Conservation (phyloP, 2,888 invertebrate species). For the Chironomus riparius region DNA sequence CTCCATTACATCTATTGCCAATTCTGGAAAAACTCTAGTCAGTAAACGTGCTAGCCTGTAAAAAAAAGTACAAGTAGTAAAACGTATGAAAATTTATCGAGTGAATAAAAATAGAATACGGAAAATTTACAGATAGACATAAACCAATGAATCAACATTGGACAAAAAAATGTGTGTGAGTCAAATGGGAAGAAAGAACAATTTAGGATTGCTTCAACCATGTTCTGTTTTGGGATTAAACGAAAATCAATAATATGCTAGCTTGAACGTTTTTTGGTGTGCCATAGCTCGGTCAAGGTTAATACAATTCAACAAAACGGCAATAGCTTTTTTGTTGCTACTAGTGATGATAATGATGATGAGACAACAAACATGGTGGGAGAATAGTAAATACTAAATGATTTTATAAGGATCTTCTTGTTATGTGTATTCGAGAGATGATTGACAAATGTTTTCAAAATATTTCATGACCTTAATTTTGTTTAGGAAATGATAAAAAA, state of each 20-base stretch:
- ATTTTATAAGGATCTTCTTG: no score
- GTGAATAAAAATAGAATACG: no score
- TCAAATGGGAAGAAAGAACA: no score
- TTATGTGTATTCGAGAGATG: no score
- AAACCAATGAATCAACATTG: not conserved
- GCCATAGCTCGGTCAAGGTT: not conserved
- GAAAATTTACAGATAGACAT: no score
- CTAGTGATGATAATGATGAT: no score
- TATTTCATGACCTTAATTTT: no score
- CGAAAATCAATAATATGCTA: not conserved
- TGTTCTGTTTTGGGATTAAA: not conserved
- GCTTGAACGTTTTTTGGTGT: not conserved
- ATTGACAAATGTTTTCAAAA: no score
- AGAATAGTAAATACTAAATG: no score
- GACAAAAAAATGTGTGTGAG: not conserved
- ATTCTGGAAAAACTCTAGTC: constrained; percentile 81
- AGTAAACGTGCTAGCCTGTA: constrained; percentile 68
- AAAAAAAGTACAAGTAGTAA: constrained; percentile 48
- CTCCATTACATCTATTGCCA: constrained; percentile 90
- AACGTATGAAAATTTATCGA: constrained; percentile 35
- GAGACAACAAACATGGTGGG: no score
- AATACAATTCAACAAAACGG: not conserved
- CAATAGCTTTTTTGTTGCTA: no score
- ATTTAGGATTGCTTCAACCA: not conserved
- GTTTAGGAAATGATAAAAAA: no score